Base-by-base conservation (phyloP, 1,140 invertebrate species). In the Drosophila bipectinata region DNA sequence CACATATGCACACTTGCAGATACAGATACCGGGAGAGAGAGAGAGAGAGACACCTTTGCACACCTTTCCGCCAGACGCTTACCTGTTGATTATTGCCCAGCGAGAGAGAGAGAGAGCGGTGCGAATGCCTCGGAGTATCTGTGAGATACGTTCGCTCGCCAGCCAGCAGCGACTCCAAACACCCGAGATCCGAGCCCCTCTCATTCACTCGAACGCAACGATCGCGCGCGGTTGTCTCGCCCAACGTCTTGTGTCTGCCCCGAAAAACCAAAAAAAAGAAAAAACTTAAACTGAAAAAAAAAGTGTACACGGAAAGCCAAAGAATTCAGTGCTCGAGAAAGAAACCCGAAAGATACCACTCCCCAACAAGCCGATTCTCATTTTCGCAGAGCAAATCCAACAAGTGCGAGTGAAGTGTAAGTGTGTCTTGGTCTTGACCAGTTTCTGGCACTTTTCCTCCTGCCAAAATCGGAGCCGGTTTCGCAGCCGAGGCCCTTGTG, bases 121-220 rank as follows among this genome's bases (percentile, higher is more conserved):
- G 51, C 32, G 0, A 24, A 41, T 69, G 66, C 45, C 34, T 26
- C 32, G 24, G 59, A 61, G 62, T 56, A 68, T 69, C 63, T 69
- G 63, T 69, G 66, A 37, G 60, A 51, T 9, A 24, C 44, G 14
- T 32, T 24, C 58, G 44, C 54, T 57, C 54, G 54, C 9, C 34
- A 47, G 39, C 21, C 34, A 47, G 39, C 21, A 30, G 62, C 63
- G 63, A 67, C 63, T 67, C 63, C 63, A 64, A 63, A 61, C 62
- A 66, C 48, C 30, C 41, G 41, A 15, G 41, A 44, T 44, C 41
- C 41, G 9, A 44, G 41, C 41, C 15, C 41, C 41, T n/a, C 60
- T 67, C 80, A 82, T 81, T 87, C 79, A 74, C 77, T 58, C 74
- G 56, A 74, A 83, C 76, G 75, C 79, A 82, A 66, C 76, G 83